Conservation (phyloP, 2,888 invertebrate genomes). For the Synanthedon myopaeformis region DNA sequence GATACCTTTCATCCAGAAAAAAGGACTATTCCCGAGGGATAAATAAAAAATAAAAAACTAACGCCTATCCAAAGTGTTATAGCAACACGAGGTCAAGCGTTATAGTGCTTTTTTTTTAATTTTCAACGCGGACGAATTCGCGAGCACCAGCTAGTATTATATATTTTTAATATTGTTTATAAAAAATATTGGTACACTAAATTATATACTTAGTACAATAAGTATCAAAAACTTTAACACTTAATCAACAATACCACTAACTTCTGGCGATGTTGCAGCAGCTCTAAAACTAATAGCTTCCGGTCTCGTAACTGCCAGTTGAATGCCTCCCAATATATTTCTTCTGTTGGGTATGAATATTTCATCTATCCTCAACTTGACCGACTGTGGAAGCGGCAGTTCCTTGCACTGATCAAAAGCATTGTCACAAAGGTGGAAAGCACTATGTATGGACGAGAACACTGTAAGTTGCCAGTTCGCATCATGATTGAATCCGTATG, state of each 20-base stretch:
- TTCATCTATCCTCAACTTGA: constrained; percentile 44
- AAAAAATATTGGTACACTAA: too few relatives aligned
- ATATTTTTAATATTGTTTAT: too few relatives aligned
- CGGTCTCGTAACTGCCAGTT: constrained; percentile 32
- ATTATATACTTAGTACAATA: too few relatives aligned
- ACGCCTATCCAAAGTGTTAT: too few relatives aligned
- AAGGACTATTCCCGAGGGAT: too few relatives aligned
- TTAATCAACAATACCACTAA: constrained; percentile 14
- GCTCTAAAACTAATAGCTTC: constrained; percentile 45
- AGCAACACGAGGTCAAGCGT: too few relatives aligned
- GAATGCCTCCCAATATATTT: constrained; percentile 49
- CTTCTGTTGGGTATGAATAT: constrained; percentile 51
- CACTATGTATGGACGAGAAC: constrained; percentile 25
- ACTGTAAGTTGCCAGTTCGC: constrained; percentile 48
- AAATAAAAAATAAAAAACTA: too few relatives aligned
- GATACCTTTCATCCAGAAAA: too few relatives aligned
- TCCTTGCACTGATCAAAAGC: constrained; percentile 27
- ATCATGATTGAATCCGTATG: constrained; percentile 19
- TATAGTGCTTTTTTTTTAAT: too few relatives aligned
- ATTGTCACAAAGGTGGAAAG: constrained; percentile 50
- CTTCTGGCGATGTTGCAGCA: constrained; percentile 36
- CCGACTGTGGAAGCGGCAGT: constrained; percentile 19
- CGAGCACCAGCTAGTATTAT: too few relatives aligned
- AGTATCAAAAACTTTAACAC: too few relatives aligned
- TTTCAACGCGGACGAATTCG: too few relatives aligned